A percentile compares a stretch with the other conserved stretches of the same genome.
Evolutionary conservation across 2,797 vertebrate genomes (phyloP).

Genomic region (Philypnodon macrostomus): DNA sequence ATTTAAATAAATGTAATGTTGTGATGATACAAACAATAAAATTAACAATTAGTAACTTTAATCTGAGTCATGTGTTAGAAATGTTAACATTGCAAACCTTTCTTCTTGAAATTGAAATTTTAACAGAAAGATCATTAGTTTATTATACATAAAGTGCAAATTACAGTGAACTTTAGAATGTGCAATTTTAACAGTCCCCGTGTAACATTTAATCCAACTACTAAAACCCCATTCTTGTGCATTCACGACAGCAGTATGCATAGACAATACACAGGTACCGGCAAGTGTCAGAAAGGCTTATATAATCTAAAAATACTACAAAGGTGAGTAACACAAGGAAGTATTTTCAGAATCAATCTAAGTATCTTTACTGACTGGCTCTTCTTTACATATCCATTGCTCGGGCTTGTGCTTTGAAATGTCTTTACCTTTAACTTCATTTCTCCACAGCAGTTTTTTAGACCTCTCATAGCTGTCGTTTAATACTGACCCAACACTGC

Average conservation of each 20-base stretch:
- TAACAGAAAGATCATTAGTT: conserved; percentile 51
- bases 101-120: conserved; percentile 20
- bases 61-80: conserved; percentile 54
- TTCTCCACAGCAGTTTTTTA: conserved; percentile 46
- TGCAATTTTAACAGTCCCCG: conserved; percentile 26
- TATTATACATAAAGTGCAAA: conserved; percentile 68
- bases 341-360: conserved; percentile 50
- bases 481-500: no score
- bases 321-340: conserved; percentile 63
- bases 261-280: conserved; percentile 61
- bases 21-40: conserved; percentile 18
- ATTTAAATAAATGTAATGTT: conserved; percentile 64
- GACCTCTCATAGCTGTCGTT: conserved; percentile 51
- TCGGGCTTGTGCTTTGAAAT: conserved; percentile 62
- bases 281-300: conserved; percentile 53
- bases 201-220: conserved; percentile 4
- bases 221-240: conserved; percentile 14
- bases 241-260: conserved; percentile 53
- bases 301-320: conserved; percentile 55
- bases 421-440: conserved; percentile 43
- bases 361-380: conserved; percentile 52
- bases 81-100: conserved; percentile 46
- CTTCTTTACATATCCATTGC: conserved; percentile 70
- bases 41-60: conserved; percentile 50
- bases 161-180: conserved; percentile 48